Base-by-base conservation (phyloP, 1,140 invertebrate genomes). In the Drosophila ercepeae region DNA sequence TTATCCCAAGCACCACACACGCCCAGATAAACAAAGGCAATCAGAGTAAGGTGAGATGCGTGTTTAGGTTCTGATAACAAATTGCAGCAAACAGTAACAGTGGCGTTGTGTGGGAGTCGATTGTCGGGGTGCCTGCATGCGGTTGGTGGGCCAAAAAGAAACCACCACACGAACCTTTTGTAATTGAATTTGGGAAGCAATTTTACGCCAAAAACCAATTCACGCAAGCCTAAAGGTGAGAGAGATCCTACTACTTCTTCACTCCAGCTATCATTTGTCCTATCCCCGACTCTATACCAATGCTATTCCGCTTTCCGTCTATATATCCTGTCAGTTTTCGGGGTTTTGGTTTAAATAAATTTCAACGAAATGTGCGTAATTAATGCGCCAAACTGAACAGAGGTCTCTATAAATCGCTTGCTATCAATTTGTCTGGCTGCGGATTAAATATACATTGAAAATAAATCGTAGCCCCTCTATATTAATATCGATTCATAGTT, bases 351-450 rank as follows among this genome's bases (percentile, higher is more conserved):
- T 79, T 74, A 76, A 84, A 86, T 81, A 84, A 84, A 86, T 86
- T 84, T 76, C 48, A 79, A 63, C 63, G 73, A 86, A 86, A 79
- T 81, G 68, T 73, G 46, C 68, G 63, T 88, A 86, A 86, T 84
- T 84, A 81, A 84, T 84, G 72, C 61, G 61, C 57, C 57, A 55
- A 67, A 55, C 70, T 60, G 52, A 67, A n/a, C 54, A 19, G 36
- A 19, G 42, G 45, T 27, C 41, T 59, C 25, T 64, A 75, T 75
- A 83, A 84, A 83, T 84, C 79, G 44, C 45, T 59, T 29, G 63
- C 36, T 48, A 57, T 71, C 16, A 63, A 36, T 72, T 36, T 57
- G 41, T 44, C 16, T 44, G 55, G 27, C 32, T 23, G 27, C 2
- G 39, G 39, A 42, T 42, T 42, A 42, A 9, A 9, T 18, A 0